These are phyloP conservation scores for Buathra laborator DNA, from an alignment of 2,888 invertebrate species.

Conservation along the genomic window DNA sequence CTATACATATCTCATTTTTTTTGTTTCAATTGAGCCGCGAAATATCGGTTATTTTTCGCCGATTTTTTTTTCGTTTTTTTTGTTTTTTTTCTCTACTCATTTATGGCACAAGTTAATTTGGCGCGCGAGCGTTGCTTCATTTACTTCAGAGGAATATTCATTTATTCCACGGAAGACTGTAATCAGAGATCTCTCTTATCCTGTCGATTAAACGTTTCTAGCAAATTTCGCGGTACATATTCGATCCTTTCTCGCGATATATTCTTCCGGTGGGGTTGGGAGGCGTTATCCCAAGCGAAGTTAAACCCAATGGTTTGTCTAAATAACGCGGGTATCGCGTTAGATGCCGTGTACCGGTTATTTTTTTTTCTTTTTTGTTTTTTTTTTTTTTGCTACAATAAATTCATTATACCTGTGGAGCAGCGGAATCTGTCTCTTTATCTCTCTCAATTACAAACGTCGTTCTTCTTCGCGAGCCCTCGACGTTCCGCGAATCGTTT, in stretches of 20 bases:
- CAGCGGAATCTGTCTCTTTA: conserved; percentile 1
- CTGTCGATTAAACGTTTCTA: conserved; percentile 22
- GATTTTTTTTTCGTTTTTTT: conserved; percentile 43
- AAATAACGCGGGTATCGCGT: not conserved
- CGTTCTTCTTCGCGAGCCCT: not conserved
- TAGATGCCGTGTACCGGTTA: not conserved
- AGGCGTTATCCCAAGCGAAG: no score
- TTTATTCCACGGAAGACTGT: conserved; percentile 59
- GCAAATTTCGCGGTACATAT: conserved; percentile 11
- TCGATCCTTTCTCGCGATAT: not conserved
- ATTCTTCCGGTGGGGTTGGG: not conserved
- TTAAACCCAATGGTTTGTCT: not conserved
- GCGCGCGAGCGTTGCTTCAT: conserved; percentile 66
- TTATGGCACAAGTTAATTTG: conserved; percentile 81
- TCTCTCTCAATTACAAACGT: not conserved
- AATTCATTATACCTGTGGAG: conserved; percentile 47
- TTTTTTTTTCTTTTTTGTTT: conserved; percentile 3
- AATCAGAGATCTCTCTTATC: conserved; percentile 38
- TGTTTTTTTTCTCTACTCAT: conserved; percentile 64
- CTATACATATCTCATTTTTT: conserved; percentile 65
- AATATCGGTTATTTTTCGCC: conserved; percentile 57
- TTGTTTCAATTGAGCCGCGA: conserved; percentile 69
- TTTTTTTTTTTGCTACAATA: conserved; percentile 20
- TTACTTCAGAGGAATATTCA: conserved; percentile 42
- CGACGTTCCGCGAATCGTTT: conserved; percentile 12